Evolutionary conservation across 2,113 vertebrate genomes (phyloP).

Genomic region (Triplophysa tibetana): DNA sequence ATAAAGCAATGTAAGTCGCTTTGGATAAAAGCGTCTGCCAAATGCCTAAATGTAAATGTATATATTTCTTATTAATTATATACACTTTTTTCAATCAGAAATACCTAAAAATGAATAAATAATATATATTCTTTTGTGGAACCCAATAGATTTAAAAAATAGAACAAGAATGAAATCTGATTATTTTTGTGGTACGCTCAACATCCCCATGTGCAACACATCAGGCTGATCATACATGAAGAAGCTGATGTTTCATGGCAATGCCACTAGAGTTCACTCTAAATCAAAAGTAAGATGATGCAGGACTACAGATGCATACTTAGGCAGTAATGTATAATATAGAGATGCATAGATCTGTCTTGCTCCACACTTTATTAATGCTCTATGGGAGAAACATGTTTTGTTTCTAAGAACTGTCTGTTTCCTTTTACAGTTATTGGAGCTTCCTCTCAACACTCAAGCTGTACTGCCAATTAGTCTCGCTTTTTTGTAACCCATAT

Average conservation of each 20-base stretch:
- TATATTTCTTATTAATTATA: not conserved
- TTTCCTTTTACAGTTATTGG: constrained; percentile 58
- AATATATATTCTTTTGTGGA: not conserved
- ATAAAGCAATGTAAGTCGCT: too few species aligned
- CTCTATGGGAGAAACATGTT: constrained; percentile 52
- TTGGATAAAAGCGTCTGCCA: too few species aligned
- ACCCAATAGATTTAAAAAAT: not conserved
- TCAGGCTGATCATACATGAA: constrained; percentile 18
- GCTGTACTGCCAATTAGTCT: constrained; percentile 54
- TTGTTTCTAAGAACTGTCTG: constrained; percentile 52
- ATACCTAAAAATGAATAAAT: not conserved
- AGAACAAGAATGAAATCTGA: not conserved
- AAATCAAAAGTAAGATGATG: constrained; percentile 68
- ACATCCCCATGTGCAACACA: constrained; percentile 22
- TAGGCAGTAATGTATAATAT: constrained; percentile 38
- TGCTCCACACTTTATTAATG: constrained; percentile 59
- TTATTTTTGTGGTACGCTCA: not conserved
- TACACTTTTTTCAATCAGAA: not conserved
- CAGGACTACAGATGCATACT: constrained; percentile 14
- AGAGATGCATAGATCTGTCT: constrained; percentile 44
- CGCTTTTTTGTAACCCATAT: constrained; percentile 52
- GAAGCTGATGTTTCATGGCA: constrained; percentile 61
- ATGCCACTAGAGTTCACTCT: constrained; percentile 78
- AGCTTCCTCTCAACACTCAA: constrained; percentile 51
- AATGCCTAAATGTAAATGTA: too few species aligned